phyloP scores from a whole-genome alignment of 2,113 vertebrate species.

The Myodes glareolus region DNA sequence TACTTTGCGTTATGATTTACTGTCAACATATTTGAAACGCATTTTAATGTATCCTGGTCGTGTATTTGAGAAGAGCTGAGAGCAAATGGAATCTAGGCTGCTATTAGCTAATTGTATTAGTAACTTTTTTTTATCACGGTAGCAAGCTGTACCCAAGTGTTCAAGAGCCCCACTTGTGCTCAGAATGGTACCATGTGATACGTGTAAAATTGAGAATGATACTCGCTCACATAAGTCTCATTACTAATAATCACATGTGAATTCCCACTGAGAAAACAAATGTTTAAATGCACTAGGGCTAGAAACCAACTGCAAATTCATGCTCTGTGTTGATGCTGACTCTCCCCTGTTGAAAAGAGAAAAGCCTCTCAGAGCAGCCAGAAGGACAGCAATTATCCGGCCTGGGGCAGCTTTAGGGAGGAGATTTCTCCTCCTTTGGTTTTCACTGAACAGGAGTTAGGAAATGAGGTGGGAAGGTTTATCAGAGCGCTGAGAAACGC shows the following conservation, averaged over 20 bases:
- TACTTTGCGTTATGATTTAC: conserved; percentile 76
- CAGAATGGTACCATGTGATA: conserved; percentile 79
- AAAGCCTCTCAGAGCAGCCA: conserved; percentile 43
- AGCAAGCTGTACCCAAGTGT: conserved; percentile 53
- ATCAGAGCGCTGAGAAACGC: conserved; percentile 13
- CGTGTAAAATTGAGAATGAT: conserved; percentile 83
- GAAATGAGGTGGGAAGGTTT: conserved; percentile 68
- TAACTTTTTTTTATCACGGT: conserved; percentile 61
- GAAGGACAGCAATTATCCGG: conserved; percentile 60
- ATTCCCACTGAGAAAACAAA: conserved; percentile 81
- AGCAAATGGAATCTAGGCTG: conserved; percentile 78
- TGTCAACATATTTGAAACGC: conserved; percentile 77
- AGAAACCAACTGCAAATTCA: conserved; percentile 79
- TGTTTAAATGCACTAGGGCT: conserved; percentile 75
- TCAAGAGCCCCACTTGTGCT: conserved; percentile 73
- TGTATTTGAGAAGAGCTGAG: conserved; percentile 77
- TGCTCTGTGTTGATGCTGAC: conserved; percentile 5
- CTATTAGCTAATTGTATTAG: conserved; percentile 74
- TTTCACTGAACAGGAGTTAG: conserved; percentile 74
- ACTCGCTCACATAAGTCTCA: conserved; percentile 72
- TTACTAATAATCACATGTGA: conserved; percentile 64
- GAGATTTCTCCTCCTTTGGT: conserved; percentile 62
- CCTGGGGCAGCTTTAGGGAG: conserved; percentile 40
- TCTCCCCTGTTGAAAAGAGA: conserved; percentile 59
- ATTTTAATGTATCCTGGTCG: conserved; percentile 80